phyloP scores from a whole-genome alignment of 2,797 vertebrate genomes.

The Peromyscus aztecus region DNA sequence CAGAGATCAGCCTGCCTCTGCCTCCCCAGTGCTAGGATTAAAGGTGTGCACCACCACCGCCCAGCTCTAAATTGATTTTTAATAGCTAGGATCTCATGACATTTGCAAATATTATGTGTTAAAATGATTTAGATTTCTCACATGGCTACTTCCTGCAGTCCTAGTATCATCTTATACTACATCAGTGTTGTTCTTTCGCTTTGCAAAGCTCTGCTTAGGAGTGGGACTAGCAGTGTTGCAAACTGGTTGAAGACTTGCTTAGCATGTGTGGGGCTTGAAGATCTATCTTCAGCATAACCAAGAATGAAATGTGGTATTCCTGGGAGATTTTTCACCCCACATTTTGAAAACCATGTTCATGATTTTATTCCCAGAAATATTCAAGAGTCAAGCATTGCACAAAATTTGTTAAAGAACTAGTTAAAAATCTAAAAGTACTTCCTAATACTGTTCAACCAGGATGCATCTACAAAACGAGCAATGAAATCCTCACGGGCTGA shows the following conservation, averaged over 20 bases:
- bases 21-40: too few species aligned
- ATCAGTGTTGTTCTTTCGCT: not conserved
- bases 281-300: not conserved
- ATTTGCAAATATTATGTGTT: not conserved
- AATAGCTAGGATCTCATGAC: not conserved
- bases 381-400: not conserved
- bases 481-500: not conserved
- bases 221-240: not conserved
- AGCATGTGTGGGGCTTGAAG: too few species aligned
- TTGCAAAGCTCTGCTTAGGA: not conserved
- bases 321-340: not conserved
- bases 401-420: not conserved
- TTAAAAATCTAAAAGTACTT: not conserved
- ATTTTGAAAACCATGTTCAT: not conserved
- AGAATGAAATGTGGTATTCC: not conserved
- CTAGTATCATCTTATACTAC: not conserved
- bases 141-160: not conserved
- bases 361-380: not conserved
- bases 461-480: not conserved
- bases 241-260: not conserved
- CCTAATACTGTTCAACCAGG: not conserved
- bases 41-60: too few species aligned
- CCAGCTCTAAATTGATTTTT: not conserved
- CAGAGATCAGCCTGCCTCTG: too few species aligned
- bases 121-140: not conserved